Evolutionary conservation across 2,797 vertebrate genomes (phyloP).

Genomic region (Simalia tracyae): DNA sequence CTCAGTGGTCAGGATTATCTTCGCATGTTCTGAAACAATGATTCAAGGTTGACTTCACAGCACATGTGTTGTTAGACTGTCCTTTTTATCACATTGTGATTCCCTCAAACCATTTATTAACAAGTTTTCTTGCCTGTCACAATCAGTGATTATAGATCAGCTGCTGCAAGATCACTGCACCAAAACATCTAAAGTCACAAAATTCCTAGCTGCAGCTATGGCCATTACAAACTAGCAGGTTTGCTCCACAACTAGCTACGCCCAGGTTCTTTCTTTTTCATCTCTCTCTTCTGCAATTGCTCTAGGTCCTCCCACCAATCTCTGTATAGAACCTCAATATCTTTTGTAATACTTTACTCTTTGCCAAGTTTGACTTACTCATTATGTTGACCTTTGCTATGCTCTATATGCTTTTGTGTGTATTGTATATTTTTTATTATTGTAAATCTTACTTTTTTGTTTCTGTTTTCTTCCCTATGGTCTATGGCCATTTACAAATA

Average conservation of each 20-base stretch:
- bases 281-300: background rate
- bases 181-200: background rate
- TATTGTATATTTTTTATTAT: background rate
- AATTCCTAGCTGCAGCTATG: background rate
- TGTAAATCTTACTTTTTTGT: background rate
- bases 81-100: background rate
- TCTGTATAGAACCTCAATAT: background rate
- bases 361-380: background rate
- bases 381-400: background rate
- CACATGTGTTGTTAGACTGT: background rate
- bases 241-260: background rate
- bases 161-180: background rate
- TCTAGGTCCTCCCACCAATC: background rate
- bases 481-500: background rate
- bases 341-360: background rate
- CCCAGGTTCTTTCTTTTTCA: background rate
- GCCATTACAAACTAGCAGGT: background rate
- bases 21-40: background rate
- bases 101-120: background rate
- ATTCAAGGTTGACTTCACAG: background rate
- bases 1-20: background rate
- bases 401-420: background rate
- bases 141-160: background rate
- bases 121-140: background rate
- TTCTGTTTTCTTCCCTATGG: background rate